phyloP scores from a whole-genome alignment of 2,888 invertebrate genomes.

The Microdon myrmicae region DNA sequence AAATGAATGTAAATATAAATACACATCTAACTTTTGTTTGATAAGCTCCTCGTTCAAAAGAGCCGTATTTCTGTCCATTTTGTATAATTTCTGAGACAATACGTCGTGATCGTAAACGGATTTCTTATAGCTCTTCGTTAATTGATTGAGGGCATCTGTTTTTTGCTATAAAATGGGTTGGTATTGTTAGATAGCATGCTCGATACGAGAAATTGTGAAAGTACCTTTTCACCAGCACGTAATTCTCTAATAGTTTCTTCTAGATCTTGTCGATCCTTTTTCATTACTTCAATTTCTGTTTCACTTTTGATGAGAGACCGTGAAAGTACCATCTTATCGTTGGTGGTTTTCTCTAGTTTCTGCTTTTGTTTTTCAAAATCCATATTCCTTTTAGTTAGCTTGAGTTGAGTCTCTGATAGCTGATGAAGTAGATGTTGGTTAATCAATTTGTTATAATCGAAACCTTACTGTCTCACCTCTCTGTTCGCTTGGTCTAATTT shows the following conservation, averaged over 20 bases:
- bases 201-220: background rate
- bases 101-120: constrained; percentile 57
- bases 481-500: constrained; percentile 54
- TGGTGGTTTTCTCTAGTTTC: constrained; percentile 55
- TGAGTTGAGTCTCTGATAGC: constrained; percentile 54
- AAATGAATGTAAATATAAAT: background rate
- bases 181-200: background rate
- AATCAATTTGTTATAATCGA: background rate
- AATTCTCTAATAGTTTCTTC: constrained; percentile 56
- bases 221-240: constrained; percentile 58
- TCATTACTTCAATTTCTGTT: constrained; percentile 55
- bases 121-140: constrained; percentile 58
- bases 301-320: constrained; percentile 56
- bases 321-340: constrained; percentile 53
- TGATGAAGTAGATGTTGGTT: constrained; percentile 14
- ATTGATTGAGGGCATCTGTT: constrained; percentile 55
- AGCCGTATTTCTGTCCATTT: constrained; percentile 56
- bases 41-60: constrained; percentile 57
- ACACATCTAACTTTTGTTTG: constrained; percentile 29
- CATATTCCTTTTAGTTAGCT: constrained; percentile 51
- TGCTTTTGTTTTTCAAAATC: constrained; percentile 58
- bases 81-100: constrained; percentile 57
- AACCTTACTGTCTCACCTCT: constrained; percentile 50
- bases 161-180: constrained; percentile 53
- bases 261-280: constrained; percentile 54